Base-by-base conservation (phyloP, 2,888 invertebrate species). In the Acanthopleura granulata region DNA sequence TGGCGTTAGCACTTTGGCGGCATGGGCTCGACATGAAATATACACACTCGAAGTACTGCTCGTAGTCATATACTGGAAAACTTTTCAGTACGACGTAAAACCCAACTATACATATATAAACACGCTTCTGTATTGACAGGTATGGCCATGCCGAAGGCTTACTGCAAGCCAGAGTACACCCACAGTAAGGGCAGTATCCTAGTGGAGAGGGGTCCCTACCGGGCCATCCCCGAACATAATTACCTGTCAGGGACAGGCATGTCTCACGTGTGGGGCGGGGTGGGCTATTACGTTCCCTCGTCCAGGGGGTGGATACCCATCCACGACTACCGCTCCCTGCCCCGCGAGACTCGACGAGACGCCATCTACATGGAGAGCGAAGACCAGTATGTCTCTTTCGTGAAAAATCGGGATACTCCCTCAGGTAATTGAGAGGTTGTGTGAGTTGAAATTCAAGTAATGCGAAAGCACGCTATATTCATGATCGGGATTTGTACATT, bases 291-390 rank as follows among this genome's bases (percentile, higher is more conserved):
- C 77, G 85, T 88, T 4, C 88, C 89, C 0, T 88, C 88, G 16
- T 87, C 88, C 70, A 76, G 86, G 29, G 74, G 81, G 49, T 89
- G 86, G 86, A 81, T 85, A 18, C 81, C 82, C 18, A 84, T 85
- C 66, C 81, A 83, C 70, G 82, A 88, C 30, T 84, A 86, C 75
- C 79, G 84, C 27, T 84, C 85, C 0, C 75, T 87, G 40, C 88
- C 88, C 22, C 74, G 82, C 9, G 81, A 79, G 62, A 81, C 86
- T 15, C 81, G 81, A 50, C 77, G 86, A 72, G 88, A 88, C 77
- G 87, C 86, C 9, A 86, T 85, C n/a, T 84, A 87, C 70, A 84
- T 87, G 76, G 84, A 86, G 62, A 85, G 85, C n/a, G 88, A 88
- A 72, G 86, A 87, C 57, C 82, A 86, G 49, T 88, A 82, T 79